Conservation (phyloP, 2,113 vertebrate species). For the Otis tarda region DNA sequence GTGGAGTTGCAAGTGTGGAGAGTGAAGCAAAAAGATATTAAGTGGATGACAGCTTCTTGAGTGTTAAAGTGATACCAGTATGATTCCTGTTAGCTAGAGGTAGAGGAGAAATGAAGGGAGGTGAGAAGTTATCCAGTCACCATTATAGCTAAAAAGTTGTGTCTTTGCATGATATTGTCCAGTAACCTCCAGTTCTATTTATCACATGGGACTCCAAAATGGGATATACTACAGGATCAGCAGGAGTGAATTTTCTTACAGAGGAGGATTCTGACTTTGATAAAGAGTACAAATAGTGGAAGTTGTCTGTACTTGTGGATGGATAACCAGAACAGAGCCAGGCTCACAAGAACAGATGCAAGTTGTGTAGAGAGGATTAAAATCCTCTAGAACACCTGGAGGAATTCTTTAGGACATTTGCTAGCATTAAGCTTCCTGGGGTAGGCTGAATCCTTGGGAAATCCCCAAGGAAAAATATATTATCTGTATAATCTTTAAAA, state of each 20-base stretch:
- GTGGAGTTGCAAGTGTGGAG: background rate
- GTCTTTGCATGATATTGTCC: background rate
- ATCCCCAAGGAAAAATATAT: background rate
- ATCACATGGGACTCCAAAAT: background rate
- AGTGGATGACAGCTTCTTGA: background rate
- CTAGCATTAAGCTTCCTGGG: background rate
- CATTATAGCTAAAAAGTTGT: accelerated
- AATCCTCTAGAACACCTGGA: background rate
- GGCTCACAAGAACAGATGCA: background rate
- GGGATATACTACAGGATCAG: background rate
- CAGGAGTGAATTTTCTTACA: background rate
- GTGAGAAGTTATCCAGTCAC: background rate
- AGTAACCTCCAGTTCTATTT: no score
- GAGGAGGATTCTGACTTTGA: background rate
- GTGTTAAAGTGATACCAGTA: background rate
- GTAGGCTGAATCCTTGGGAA: background rate
- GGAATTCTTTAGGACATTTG: background rate
- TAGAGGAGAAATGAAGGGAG: background rate
- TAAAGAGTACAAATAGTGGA: background rate
- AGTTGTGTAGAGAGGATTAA: background rate
- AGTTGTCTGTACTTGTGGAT: background rate
- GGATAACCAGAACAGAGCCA: background rate
- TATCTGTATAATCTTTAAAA: background rate
- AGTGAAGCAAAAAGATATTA: background rate
- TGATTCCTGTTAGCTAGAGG: background rate